Percentiles rank a stretch among this genome's conserved stretches.
Evolutionary conservation across 2,888 invertebrate genomes (phyloP).

Genomic region (Ceraclea dissimilis): DNA sequence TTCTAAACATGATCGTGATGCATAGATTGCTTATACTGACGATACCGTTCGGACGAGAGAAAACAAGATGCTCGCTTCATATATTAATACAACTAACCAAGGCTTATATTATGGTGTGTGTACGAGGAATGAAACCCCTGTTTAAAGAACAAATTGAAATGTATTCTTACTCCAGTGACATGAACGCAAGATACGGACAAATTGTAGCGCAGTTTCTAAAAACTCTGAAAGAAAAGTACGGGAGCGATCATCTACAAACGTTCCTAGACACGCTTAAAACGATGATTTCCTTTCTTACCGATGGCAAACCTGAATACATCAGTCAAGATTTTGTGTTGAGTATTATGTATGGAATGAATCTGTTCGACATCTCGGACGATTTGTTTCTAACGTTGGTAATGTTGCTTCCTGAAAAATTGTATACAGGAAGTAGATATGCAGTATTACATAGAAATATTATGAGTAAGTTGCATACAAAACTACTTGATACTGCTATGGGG

Average conservation of each 20-base stretch:
- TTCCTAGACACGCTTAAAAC: background rate
- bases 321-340: background rate
- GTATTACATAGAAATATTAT: too few relatives aligned
- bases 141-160: background rate
- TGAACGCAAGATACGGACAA: background rate
- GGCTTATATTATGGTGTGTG: background rate
- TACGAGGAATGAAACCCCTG: background rate
- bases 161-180: background rate
- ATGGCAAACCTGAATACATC: background rate
- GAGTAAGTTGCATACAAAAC: too few relatives aligned
- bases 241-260: background rate
- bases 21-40: background rate
- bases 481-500: too few relatives aligned
- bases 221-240: background rate
- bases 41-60: background rate
- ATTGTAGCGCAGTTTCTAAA: background rate
- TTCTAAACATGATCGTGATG: background rate
- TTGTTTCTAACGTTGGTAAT: background rate
- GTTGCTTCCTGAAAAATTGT: background rate
- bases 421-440: background rate
- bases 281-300: background rate
- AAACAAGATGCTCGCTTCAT: background rate
- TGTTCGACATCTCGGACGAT: background rate
- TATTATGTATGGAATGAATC: background rate
- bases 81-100: background rate